phyloP scores from a whole-genome alignment of 1,140 invertebrate species.

The Drosophila ironensis region DNA sequence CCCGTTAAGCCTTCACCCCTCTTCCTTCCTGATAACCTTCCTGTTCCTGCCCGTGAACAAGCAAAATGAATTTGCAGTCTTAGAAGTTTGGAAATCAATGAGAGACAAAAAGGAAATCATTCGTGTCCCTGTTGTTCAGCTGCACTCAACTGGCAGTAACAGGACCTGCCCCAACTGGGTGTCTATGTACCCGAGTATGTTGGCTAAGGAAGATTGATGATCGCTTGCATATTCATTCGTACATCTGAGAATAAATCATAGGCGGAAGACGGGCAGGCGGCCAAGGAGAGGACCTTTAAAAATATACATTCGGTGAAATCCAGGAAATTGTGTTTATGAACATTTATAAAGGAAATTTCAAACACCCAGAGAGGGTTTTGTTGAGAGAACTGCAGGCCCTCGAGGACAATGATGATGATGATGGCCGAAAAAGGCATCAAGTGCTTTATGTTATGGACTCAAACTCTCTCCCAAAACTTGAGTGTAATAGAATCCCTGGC shows the following conservation, averaged over 20 bases:
- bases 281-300: constrained; percentile 8
- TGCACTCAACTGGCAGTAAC: constrained; percentile 41
- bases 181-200: constrained; percentile 31
- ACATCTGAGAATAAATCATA: too few relatives aligned
- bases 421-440: constrained; percentile 24
- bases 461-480: constrained; percentile 40
- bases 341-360: constrained; percentile 71
- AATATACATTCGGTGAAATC: constrained; percentile 40
- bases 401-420: constrained; percentile 12
- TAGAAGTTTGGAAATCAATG: constrained; percentile 41
- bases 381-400: not conserved
- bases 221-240: constrained; percentile 56
- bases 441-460: constrained; percentile 72
- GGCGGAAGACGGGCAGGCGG: not conserved
- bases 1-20: not conserved
- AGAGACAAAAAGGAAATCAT: constrained; percentile 32
- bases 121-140: constrained; percentile 30
- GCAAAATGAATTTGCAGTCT: constrained; percentile 62
- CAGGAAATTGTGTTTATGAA: constrained; percentile 76
- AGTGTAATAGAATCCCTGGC: constrained; percentile 7
- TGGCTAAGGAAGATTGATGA: constrained; percentile 69
- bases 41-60: constrained; percentile 33
- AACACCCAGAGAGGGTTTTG: constrained; percentile 10
- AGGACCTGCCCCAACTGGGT: constrained; percentile 48
- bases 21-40: constrained; percentile 21